phyloP scores from a whole-genome alignment of 2,888 invertebrate species.

The Drosophila sordidula region DNA sequence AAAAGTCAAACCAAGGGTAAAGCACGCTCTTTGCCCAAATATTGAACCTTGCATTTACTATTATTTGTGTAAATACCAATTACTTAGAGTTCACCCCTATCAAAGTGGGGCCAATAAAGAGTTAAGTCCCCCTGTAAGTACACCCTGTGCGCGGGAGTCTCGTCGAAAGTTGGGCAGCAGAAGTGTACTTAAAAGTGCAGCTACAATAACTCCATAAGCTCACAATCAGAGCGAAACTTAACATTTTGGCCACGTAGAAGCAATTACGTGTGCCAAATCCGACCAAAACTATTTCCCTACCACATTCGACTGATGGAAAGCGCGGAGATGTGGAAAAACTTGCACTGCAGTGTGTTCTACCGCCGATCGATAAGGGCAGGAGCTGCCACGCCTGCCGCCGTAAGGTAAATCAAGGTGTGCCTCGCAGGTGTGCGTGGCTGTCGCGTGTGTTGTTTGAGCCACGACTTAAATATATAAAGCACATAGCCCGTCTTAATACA shows the following conservation, averaged over 20 bases:
- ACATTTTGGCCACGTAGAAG: conserved; percentile 52
- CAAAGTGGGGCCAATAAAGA: not conserved
- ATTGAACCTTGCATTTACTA: not conserved
- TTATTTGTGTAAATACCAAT: conserved; percentile 12
- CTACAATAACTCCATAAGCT: conserved; percentile 9
- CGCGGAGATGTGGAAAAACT: conserved; percentile 14
- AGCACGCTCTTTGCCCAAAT: conserved; percentile 3
- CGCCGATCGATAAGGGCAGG: conserved; percentile 66
- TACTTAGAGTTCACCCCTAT: not conserved
- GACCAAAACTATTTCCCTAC: conserved; percentile 42
- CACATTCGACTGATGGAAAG: conserved; percentile 26
- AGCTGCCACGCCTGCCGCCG: conserved; percentile 30
- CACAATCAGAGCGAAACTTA: conserved; percentile 37
- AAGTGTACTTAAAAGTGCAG: conserved; percentile 13
- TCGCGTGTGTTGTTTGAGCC: conserved; percentile 16
- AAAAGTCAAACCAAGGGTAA: conserved; percentile 36
- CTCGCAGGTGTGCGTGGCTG: conserved; percentile 44
- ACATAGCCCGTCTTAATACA: conserved; percentile 45
- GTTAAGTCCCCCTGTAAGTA: conserved; percentile 4
- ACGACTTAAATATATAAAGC: conserved; percentile 38
- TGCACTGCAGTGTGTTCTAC: conserved; percentile 22
- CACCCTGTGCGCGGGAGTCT: conserved; percentile 11
- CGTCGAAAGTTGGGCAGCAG: conserved; percentile 7
- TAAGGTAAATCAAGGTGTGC: conserved; percentile 75
- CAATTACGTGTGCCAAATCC: conserved; percentile 55